Conservation (phyloP, 2,113 vertebrate species). For the Copsychus sechellarum region DNA sequence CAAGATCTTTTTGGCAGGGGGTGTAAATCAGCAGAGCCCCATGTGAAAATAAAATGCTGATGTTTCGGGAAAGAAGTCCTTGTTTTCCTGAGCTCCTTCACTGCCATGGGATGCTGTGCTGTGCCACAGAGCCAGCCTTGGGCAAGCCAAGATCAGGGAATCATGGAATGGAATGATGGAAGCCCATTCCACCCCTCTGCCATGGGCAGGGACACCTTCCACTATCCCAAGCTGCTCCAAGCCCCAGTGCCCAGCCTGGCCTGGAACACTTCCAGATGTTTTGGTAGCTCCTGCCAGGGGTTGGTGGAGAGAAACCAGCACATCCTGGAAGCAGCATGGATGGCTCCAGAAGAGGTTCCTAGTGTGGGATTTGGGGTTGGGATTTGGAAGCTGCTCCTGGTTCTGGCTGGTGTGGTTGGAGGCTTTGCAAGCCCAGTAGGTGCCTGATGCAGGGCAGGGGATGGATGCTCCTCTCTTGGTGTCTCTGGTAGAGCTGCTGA, state of each 20-base stretch:
- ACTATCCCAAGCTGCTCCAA: not conserved
- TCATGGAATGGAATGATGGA: not conserved
- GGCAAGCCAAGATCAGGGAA: not conserved
- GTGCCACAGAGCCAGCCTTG: not conserved
- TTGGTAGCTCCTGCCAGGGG: not conserved
- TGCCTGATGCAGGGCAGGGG: not conserved
- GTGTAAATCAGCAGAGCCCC: not conserved
- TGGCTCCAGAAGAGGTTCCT: not conserved
- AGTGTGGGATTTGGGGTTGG: not conserved
- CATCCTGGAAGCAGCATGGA: not conserved
- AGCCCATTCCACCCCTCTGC: not conserved
- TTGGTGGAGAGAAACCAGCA: not conserved
- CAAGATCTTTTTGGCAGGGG: not conserved
- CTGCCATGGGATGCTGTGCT: rapidly evolving
- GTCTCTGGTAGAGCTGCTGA: not conserved
- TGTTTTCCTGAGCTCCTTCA: not conserved
- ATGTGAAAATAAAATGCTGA: not conserved
- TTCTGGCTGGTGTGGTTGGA: too few relatives aligned
- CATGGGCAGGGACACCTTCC: not conserved
- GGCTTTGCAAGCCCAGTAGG: not conserved
- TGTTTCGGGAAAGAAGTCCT: not conserved
- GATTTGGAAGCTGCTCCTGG: not conserved
- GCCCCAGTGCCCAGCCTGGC: rapidly evolving
- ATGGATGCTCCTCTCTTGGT: not conserved
- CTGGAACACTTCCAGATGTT: not conserved